These are phyloP conservation scores for Brachymystax lenok DNA, from an alignment of 2,797 vertebrate species.

Conservation along the genomic window DNA sequence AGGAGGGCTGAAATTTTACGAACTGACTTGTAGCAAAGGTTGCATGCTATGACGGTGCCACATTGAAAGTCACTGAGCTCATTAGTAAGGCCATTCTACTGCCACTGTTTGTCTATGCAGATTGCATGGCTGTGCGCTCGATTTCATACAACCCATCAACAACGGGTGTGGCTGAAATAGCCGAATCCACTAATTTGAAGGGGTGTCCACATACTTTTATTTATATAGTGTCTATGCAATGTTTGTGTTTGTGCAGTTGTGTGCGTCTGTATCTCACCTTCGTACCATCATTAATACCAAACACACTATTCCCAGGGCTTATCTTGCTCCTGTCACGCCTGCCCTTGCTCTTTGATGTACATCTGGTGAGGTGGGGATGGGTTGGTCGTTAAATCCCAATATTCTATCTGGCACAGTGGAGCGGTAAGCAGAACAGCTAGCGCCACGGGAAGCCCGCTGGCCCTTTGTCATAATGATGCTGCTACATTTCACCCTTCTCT, in stretches of 20 bases:
- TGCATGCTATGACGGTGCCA: no score
- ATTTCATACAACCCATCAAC: no score
- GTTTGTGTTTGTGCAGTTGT: constrained; percentile 1
- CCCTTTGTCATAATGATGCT: constrained; percentile 44
- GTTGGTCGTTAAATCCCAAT: constrained; percentile 36
- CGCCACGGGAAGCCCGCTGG: constrained; percentile 9
- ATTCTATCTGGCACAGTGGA: constrained; percentile 24
- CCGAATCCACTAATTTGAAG: no score
- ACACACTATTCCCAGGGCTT: background rate
- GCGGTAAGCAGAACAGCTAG: constrained; percentile 8
- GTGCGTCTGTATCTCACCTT: background rate
- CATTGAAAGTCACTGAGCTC: no score
- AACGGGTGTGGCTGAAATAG: no score
- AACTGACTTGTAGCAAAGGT: no score
- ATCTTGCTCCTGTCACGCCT: constrained; percentile 7
- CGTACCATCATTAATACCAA: background rate
- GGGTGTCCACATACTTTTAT: no score
- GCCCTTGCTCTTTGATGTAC: background rate
- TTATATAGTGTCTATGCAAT: background rate
- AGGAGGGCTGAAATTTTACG: no score
- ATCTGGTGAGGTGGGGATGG: constrained; percentile 20
- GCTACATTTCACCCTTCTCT: constrained; percentile 45
- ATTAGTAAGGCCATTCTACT: no score
- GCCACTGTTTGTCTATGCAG: no score
- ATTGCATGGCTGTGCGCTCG: no score